phyloP scores from a whole-genome alignment of 2,888 invertebrate species.

The Julus scandinavius region DNA sequence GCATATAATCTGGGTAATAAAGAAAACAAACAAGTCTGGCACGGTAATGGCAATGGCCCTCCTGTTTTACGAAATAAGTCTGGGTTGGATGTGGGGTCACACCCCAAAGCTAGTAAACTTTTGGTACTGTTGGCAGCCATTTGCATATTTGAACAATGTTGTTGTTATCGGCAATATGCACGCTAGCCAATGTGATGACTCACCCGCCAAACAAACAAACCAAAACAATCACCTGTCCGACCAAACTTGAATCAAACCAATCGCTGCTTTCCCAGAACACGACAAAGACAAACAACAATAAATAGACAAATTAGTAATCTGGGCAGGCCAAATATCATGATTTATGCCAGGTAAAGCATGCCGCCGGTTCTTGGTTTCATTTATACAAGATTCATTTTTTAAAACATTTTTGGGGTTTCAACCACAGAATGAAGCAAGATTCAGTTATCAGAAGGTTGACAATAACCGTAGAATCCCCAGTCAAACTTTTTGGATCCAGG shows the following conservation, averaged over 20 bases:
- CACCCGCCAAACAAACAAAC: not conserved
- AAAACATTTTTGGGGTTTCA: too few relatives aligned
- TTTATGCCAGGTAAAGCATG: not conserved
- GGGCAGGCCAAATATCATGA: not conserved
- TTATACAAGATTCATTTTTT: too few relatives aligned
- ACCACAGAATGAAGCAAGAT: too few relatives aligned
- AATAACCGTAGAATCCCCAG: too few relatives aligned
- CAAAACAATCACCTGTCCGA: conserved; percentile 29
- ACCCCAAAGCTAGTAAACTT: not conserved
- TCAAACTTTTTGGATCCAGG: too few relatives aligned
- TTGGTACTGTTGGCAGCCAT: not conserved
- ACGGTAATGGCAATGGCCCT: not conserved
- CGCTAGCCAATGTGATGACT: conserved; percentile 8
- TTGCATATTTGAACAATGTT: conserved; percentile 29
- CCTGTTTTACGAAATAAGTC: not conserved
- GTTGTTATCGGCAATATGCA: not conserved
- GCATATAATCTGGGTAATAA: not conserved
- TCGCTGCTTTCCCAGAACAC: not conserved
- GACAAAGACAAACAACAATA: not conserved
- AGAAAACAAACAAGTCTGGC: conserved; percentile 7
- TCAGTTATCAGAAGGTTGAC: too few relatives aligned
- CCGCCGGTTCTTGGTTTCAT: not conserved
- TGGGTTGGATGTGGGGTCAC: not conserved
- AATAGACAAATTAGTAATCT: not conserved
- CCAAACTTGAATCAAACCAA: not conserved